Percentiles rank a stretch among this genome's conserved stretches.
Conservation (phyloP, 2,888 invertebrate species). For the Nebria brevicollis region DNA sequence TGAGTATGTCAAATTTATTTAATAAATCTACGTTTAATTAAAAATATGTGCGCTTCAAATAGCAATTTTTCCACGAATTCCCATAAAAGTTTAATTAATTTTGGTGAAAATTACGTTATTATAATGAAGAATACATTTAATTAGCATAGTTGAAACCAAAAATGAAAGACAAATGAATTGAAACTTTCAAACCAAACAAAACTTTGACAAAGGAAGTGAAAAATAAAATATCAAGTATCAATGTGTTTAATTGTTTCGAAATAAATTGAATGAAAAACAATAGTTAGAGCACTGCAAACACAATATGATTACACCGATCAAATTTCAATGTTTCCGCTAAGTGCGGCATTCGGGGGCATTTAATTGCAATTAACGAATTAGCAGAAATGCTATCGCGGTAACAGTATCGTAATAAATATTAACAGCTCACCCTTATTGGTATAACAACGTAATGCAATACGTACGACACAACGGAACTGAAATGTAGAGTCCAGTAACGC, state of each 20-base stretch:
- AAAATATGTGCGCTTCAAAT: no score
- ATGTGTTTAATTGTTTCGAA: background rate
- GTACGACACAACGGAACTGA: conserved; percentile 4
- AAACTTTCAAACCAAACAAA: background rate
- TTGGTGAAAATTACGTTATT: no score
- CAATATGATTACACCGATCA: conserved; percentile 24
- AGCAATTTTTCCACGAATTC: no score
- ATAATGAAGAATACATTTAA: background rate
- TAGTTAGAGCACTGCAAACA: background rate
- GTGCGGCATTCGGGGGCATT: conserved; percentile 6
- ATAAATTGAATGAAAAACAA: background rate
- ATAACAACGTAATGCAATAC: conserved; percentile 17
- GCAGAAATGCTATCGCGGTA: conserved; percentile 23
- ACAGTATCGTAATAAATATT: conserved; percentile 40
- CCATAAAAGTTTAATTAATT: no score
- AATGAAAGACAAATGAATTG: background rate
- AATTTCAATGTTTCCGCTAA: conserved; percentile 35
- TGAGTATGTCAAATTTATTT: no score
- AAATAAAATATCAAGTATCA: background rate
- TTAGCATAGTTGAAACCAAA: background rate
- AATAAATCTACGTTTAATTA: no score
- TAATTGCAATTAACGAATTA: conserved; percentile 43
- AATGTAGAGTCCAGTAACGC: conserved; percentile 6
- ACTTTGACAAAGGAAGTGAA: background rate
- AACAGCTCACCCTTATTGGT: conserved; percentile 41